A percentile compares a stretch with the other conserved stretches of the same genome.
These are phyloP conservation scores for Globodera rostochiensis DNA, from an alignment of 1,140 invertebrate species.

Conservation along the genomic window DNA sequence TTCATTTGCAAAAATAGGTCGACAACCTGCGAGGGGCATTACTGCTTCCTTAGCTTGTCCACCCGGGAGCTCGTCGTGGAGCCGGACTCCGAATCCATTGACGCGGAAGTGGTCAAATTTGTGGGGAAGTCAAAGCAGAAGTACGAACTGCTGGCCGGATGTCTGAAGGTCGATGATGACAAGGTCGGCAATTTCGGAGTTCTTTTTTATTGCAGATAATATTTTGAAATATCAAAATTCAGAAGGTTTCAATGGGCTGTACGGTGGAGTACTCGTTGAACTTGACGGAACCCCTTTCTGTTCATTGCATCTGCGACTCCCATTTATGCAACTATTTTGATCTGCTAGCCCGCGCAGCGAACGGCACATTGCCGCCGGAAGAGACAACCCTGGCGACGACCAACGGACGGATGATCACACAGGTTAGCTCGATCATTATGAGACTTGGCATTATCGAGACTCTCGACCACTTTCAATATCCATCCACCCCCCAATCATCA, in stretches of 20 bases:
- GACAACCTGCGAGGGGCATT: constrained; percentile 64
- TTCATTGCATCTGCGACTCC: constrained; percentile 63
- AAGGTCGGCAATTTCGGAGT: constrained; percentile 30
- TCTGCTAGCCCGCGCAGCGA: constrained; percentile 2
- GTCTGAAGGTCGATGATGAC: constrained; percentile 64
- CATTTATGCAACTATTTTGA: constrained; percentile 63
- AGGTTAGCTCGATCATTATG: not conserved
- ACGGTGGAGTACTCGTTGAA: constrained; percentile 61
- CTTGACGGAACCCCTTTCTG: constrained; percentile 47
- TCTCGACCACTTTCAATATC: too few species aligned
- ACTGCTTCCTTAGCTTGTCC: constrained; percentile 61
- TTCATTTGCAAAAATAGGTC: constrained; percentile 46
- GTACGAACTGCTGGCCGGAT: constrained; percentile 62
- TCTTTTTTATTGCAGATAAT: too few species aligned
- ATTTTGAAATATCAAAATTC: not conserved
- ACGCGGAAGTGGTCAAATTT: constrained; percentile 9
- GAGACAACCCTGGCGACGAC: not conserved
- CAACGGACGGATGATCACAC: not conserved
- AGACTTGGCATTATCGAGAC: too few species aligned
- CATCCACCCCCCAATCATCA: too few species aligned
- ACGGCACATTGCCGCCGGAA: constrained; percentile 6
- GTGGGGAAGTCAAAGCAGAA: constrained; percentile 44
- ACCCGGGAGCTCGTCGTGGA: constrained; percentile 62
- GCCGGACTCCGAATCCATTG: constrained; percentile 30
- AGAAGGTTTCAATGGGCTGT: constrained; percentile 61